Conservation (phyloP, 2,113 vertebrate species). For the Heterochromis multidens region DNA sequence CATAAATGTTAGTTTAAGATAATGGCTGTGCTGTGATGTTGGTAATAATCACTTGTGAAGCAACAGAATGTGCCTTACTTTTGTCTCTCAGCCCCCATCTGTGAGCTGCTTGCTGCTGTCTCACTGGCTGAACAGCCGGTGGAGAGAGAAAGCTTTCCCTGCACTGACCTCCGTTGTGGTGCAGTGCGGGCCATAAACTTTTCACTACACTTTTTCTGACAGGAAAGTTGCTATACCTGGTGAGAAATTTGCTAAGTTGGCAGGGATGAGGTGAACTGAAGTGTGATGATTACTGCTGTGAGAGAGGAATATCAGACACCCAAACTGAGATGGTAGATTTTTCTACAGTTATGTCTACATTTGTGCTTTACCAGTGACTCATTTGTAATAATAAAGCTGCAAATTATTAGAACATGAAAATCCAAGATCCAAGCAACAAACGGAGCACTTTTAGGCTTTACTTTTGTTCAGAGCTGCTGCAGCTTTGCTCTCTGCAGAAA, state of each 20-base stretch:
- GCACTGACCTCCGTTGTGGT: background rate
- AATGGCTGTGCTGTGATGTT: background rate
- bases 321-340: background rate
- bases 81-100: fast-evolving
- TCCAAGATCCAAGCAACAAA: background rate
- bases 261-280: background rate
- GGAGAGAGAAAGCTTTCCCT: background rate
- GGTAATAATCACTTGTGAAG: background rate
- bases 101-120: background rate
- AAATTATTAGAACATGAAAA: fast-evolving
- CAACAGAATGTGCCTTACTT: background rate
- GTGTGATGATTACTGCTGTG: background rate
- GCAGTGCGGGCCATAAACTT: background rate
- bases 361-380: background rate
- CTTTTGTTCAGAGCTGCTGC: background rate
- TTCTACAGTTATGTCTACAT: background rate
- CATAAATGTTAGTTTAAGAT: background rate
- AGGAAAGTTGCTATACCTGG: background rate
- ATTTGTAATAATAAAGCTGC: fast-evolving
- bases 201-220: background rate
- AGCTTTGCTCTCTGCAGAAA: background rate
- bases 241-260: background rate
- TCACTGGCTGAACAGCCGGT: no score
- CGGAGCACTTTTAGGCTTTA: background rate
- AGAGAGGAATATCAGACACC: background rate